A percentile compares a stretch with the other conserved stretches of the same genome.
Evolutionary conservation across 2,113 vertebrate genomes (phyloP).

Genomic region (Pygoscelis adeliae): DNA sequence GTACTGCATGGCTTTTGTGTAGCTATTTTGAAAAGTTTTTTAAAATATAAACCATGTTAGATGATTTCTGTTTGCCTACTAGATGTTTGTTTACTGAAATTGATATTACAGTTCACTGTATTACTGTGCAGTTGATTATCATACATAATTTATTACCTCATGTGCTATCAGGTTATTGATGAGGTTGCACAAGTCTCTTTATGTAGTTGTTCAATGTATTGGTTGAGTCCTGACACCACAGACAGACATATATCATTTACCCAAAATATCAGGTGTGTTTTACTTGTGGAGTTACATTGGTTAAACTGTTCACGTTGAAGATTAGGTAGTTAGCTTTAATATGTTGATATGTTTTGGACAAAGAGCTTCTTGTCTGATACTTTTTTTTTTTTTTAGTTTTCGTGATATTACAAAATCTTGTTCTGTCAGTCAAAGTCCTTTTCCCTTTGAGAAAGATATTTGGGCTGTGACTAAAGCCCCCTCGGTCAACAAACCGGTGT

Average conservation of each 20-base stretch:
- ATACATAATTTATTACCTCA: not conserved
- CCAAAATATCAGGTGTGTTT: not conserved
- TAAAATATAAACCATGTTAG: not conserved
- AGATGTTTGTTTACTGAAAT: not conserved
- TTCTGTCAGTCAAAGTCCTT: not conserved
- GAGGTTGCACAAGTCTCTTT: not conserved
- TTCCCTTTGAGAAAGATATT: not conserved
- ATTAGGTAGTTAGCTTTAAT: not conserved
- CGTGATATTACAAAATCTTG: not conserved
- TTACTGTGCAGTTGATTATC: not conserved
- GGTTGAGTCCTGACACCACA: not conserved
- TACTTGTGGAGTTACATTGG: not conserved
- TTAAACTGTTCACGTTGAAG: not conserved
- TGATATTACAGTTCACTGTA: not conserved
- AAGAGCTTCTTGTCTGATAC: not conserved
- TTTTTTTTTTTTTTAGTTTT: not conserved
- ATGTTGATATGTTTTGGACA: not conserved
- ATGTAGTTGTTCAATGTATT: not conserved
- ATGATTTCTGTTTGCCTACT: not conserved
- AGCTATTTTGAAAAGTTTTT: not conserved
- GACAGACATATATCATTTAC: not conserved
- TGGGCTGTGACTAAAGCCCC: not conserved
- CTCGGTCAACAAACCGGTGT: not conserved
- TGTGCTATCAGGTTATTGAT: not conserved
- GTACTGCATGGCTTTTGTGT: not conserved